A percentile compares a stretch with the other conserved stretches of the same genome.
These are phyloP conservation scores for Gryon sp. DNA, from an alignment of 1,140 invertebrate genomes.

Conservation along the genomic window DNA sequence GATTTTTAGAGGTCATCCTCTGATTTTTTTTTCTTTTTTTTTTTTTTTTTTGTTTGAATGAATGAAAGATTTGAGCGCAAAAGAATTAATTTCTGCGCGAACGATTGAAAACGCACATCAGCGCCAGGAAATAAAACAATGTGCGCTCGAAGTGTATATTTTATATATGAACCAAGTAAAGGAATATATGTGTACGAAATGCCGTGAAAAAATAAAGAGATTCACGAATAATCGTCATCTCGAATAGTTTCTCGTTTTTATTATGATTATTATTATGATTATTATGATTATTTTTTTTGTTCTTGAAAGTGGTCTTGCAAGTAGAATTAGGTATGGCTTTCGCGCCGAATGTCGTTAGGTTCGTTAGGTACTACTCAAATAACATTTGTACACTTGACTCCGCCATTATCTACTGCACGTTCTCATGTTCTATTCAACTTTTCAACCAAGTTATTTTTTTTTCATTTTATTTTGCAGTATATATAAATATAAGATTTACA, in stretches of 20 bases:
- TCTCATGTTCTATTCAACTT: neutral
- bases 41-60: too few relatives aligned
- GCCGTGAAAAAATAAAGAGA: neutral
- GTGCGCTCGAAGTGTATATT: conserved; percentile 35
- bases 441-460: neutral
- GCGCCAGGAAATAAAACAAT: conserved; percentile 2
- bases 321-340: conserved; percentile 58
- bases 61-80: conserved; percentile 1
- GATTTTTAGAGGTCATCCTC: conserved; percentile 1
- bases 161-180: conserved; percentile 36
- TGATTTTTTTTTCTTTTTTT: too few relatives aligned
- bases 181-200: conserved; percentile 1
- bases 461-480: too few relatives aligned
- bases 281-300: neutral
- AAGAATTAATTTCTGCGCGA: neutral
- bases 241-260: neutral
- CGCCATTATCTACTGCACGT: neutral
- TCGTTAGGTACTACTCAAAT: conserved; percentile 74
- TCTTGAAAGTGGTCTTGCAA: conserved; percentile 36
- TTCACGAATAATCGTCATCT: neutral
- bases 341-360: conserved; percentile 67
- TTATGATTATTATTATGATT: too few relatives aligned
- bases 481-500: too few relatives aligned
- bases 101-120: conserved; percentile 27
- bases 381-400: conserved; percentile 63